phyloP scores from a whole-genome alignment of 2,797 vertebrate species.

The Myioborus miniatus region DNA sequence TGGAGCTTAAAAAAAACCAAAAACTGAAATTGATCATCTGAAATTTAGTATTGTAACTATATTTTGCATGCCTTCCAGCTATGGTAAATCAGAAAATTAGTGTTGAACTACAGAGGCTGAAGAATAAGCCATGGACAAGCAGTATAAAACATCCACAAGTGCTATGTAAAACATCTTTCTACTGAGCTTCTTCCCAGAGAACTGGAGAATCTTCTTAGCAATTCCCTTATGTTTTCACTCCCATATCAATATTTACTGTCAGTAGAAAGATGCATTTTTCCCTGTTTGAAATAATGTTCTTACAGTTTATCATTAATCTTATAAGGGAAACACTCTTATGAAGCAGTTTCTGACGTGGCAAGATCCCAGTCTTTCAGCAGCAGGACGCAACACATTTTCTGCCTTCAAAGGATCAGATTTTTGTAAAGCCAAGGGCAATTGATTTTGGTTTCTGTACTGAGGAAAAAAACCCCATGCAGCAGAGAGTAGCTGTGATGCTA shows the following conservation, averaged over 20 bases:
- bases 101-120: background rate
- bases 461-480: background rate
- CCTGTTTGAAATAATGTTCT: background rate
- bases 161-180: background rate
- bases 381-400: background rate
- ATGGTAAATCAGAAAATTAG: background rate
- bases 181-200: background rate
- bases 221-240: background rate
- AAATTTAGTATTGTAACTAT: background rate
- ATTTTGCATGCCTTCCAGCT: background rate
- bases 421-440: background rate
- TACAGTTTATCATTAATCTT: background rate
- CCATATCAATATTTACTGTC: background rate
- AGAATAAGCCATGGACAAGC: background rate
- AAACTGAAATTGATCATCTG: background rate
- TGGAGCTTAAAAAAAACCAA: background rate
- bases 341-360: conserved; percentile 5
- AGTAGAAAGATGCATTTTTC: background rate
- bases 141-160: background rate
- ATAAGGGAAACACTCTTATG: background rate
- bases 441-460: background rate
- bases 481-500: background rate
- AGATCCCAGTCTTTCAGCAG: background rate
- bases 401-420: background rate
- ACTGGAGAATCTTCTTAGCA: background rate